These are phyloP conservation scores for Tyto alba DNA, from an alignment of 2,113 vertebrate species.

Conservation along the genomic window DNA sequence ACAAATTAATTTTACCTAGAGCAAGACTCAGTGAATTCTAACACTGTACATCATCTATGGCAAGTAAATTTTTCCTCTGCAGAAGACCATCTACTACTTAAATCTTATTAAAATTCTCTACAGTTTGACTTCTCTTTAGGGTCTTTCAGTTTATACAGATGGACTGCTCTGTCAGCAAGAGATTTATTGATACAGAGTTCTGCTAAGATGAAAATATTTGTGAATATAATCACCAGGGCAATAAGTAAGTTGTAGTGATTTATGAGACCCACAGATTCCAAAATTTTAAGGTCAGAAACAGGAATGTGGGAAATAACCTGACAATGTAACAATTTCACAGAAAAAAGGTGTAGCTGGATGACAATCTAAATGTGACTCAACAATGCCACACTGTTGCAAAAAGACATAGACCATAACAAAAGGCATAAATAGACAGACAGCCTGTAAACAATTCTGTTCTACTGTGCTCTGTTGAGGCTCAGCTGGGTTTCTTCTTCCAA, in stretches of 20 bases:
- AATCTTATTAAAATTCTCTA: background rate
- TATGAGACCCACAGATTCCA: background rate
- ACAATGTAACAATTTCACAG: background rate
- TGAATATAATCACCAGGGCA: background rate
- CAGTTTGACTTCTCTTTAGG: background rate
- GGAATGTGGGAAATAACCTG: background rate
- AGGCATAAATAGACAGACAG: background rate
- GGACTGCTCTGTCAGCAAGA: background rate
- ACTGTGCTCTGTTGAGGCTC: background rate
- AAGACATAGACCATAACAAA: background rate
- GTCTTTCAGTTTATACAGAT: background rate
- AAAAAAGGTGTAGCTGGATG: background rate
- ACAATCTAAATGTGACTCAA: background rate
- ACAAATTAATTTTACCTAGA: background rate
- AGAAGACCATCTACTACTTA: background rate
- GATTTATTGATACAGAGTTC: background rate
- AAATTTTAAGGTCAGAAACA: background rate
- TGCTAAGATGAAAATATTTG: background rate
- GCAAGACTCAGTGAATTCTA: background rate
- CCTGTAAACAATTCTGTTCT: background rate
- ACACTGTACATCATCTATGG: background rate
- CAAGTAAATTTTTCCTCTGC: background rate
- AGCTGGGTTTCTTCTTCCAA: conserved; percentile 15
- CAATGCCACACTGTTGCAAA: background rate
- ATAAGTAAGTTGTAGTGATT: background rate